Evolutionary conservation across 2,113 vertebrate species (phyloP).

Genomic region (Pheucticus melanocephalus): DNA sequence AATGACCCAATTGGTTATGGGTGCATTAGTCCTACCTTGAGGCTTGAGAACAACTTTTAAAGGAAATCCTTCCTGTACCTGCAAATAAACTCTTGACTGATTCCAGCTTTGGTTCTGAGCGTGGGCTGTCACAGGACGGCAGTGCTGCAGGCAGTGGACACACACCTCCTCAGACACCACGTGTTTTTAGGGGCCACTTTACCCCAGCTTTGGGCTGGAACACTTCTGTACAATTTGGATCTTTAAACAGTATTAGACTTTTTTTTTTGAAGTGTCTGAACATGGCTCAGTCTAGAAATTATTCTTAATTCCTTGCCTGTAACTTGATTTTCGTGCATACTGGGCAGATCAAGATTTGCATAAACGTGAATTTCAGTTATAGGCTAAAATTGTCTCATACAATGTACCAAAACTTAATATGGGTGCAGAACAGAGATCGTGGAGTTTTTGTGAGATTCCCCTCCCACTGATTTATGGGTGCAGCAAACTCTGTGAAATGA

Average conservation of each 20-base stretch:
- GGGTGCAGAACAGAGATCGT: background rate
- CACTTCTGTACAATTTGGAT: background rate
- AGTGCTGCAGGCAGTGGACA: background rate
- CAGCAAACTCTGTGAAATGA: background rate
- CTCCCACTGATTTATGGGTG: background rate
- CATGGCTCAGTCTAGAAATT: background rate
- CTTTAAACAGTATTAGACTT: background rate
- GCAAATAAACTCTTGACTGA: background rate
- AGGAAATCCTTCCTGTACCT: background rate
- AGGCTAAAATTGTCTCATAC: background rate
- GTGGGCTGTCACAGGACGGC: fast-evolving
- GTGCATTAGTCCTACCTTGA: background rate
- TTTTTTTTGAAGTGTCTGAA: background rate
- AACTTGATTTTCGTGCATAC: background rate
- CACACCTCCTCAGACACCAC: too few relatives aligned
- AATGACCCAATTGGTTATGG: background rate
- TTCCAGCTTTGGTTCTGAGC: fast-evolving
- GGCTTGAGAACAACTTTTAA: background rate
- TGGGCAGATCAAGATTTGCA: background rate
- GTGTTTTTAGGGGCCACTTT: background rate
- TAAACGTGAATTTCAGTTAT: background rate
- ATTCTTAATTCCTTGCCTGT: background rate
- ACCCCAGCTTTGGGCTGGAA: background rate
- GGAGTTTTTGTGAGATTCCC: background rate
- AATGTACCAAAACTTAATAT: background rate